Percentiles rank a stretch among this genome's conserved stretches.
Evolutionary conservation across 2,113 vertebrate genomes (phyloP).

Genomic region (Hyperopisus bebe): DNA sequence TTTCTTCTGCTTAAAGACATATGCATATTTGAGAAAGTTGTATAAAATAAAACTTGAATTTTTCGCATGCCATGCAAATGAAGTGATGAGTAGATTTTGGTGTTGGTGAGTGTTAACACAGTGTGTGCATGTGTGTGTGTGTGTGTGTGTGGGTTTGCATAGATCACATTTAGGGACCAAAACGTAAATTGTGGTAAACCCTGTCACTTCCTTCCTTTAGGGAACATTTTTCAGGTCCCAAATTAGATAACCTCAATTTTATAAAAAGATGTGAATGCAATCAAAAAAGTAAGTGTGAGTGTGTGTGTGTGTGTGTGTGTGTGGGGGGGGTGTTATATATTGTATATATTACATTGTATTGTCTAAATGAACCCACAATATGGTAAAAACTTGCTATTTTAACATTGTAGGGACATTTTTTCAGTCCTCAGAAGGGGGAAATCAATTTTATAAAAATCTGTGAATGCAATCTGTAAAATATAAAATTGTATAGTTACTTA

Average conservation of each 20-base stretch:
- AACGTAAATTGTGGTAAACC: too few species aligned
- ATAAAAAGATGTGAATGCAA: background rate
- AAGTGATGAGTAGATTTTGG: background rate
- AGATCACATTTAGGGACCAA: too few species aligned
- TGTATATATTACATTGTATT: background rate
- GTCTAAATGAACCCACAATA: background rate
- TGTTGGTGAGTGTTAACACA: background rate
- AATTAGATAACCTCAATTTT: background rate
- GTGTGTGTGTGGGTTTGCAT: background rate
- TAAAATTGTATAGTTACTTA: background rate
- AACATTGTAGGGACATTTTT: background rate
- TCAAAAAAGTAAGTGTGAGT: background rate
- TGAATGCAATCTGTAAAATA: background rate
- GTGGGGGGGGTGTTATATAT: background rate
- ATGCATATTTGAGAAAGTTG: background rate
- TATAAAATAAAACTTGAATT: background rate
- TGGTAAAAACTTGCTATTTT: background rate
- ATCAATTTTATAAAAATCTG: background rate
- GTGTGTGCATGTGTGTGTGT: background rate
- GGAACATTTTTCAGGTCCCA: too few species aligned
- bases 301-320: background rate
- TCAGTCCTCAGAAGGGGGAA: background rate
- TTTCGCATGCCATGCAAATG: background rate
- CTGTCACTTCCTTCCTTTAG: too few species aligned
- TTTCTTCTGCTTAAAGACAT: background rate